A percentile compares a stretch with the other conserved stretches of the same genome.
Evolutionary conservation across 2,888 invertebrate genomes (phyloP).

Genomic region (Nemotelus pantherinus): DNA sequence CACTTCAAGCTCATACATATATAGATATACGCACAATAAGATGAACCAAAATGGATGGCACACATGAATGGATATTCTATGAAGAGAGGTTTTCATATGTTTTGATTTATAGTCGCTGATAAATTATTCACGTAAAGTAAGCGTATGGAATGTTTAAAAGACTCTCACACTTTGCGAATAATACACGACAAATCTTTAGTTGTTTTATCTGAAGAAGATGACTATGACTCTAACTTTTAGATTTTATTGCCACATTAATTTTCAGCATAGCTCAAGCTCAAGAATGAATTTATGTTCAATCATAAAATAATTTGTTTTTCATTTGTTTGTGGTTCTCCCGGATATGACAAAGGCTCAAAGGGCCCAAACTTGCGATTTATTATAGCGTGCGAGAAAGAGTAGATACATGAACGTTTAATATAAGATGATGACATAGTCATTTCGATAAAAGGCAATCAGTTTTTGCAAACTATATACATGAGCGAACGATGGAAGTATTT

Average conservation of each 20-base stretch:
- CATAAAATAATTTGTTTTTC: neutral
- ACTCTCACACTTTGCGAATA: slow-evolving; percentile 5
- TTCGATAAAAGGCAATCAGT: no score
- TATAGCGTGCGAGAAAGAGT: no score
- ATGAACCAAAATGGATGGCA: neutral
- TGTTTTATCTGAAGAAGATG: neutral
- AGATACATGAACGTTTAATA: no score
- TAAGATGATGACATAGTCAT: no score
- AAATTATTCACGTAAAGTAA: slow-evolving; percentile 4
- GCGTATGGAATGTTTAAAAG: slow-evolving; percentile 21
- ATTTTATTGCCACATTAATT: slow-evolving; percentile 21
- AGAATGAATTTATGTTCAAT: neutral
- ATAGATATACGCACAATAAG: neutral
- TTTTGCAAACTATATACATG: no score
- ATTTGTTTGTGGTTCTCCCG: no score
- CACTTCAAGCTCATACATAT: neutral
- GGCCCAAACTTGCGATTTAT: no score
- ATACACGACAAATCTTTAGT: slow-evolving; percentile 5
- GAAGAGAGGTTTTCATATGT: slow-evolving; percentile 19
- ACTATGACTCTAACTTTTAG: neutral
- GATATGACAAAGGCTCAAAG: no score
- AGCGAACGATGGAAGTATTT: no score
- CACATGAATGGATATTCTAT: slow-evolving; percentile 7
- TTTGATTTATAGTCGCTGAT: slow-evolving; percentile 38
- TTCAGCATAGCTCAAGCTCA: neutral